A percentile compares a stretch with the other conserved stretches of the same genome.
These are phyloP conservation scores for Xiphophorus hellerii DNA, from an alignment of 2,113 vertebrate species.

Conservation along the genomic window DNA sequence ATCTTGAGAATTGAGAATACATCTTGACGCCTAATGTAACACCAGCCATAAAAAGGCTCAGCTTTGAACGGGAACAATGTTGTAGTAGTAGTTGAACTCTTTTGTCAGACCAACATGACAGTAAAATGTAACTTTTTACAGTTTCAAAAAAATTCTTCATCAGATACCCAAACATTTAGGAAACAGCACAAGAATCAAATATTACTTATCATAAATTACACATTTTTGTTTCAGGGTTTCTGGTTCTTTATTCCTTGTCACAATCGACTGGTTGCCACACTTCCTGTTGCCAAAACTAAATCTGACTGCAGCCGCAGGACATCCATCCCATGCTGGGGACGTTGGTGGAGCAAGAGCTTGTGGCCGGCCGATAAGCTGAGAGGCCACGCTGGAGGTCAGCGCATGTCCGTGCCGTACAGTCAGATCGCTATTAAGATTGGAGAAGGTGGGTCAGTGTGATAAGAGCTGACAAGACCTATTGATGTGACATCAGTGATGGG, in stretches of 20 bases:
- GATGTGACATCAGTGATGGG: constrained; percentile 65
- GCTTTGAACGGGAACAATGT: background rate
- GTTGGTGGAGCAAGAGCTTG: constrained; percentile 41
- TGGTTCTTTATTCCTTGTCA: constrained; percentile 13
- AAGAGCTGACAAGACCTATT: constrained; percentile 58
- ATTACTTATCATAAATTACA: background rate
- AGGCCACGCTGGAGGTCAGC: constrained; percentile 61
- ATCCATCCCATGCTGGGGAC: background rate
- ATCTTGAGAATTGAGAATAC: too few relatives aligned
- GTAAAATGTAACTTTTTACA: background rate
- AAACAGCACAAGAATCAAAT: background rate
- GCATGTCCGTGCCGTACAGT: constrained; percentile 54
- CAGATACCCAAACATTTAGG: background rate
- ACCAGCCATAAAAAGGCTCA: too few relatives aligned
- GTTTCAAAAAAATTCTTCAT: background rate
- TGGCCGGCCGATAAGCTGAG: constrained; percentile 64
- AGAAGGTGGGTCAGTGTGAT: constrained; percentile 62
- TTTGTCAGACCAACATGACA: background rate
- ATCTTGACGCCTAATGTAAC: too few relatives aligned
- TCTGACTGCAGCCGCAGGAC: constrained; percentile 15
- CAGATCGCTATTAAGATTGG: constrained; percentile 76
- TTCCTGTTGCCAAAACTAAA: constrained; percentile 32
- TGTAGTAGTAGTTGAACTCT: background rate
- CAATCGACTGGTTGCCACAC: constrained; percentile 17
- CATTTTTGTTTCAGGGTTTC: too few relatives aligned